Base-by-base conservation (phyloP, 2,888 invertebrate species). In the Acrobasis consociella region DNA sequence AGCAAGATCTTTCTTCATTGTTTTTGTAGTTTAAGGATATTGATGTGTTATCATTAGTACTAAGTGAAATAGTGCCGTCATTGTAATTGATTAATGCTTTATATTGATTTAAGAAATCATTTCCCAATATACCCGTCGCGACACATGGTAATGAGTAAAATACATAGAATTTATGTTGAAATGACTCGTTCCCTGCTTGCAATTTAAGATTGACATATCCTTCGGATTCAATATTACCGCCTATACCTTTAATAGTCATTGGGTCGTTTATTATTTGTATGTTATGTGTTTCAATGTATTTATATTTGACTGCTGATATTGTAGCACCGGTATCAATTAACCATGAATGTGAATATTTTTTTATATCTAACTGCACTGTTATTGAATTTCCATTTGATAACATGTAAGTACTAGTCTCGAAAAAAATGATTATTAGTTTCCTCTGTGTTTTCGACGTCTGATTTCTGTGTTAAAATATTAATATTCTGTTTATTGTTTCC, bases 391-490 rank as follows among this genome's bases (percentile, higher is more conserved):
- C 49, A n/a, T 13, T n/a, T 49, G 49, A 13, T 13, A 49, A 49
- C n/a, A 49, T n/a, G 49, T 49, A 49, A 49, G 11, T 49, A n/a
- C n/a, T 49, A 49, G 11, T 49, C n/a, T 49, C 49, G 49, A 49
- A 49, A 49, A 49, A 49, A 49, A 11, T 49, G 13, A 49, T 49
- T n/a, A 49, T 22, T 22, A 49, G 49, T 49, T 49, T 49, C 49
- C n/a, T 49, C 49, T 13, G 11, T 49, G n/a, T 49, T 49, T 49
- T 13, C n/a, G 49, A 13, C n/a, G n/a, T n/a, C 49, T 49, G n/a
- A 49, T 49, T 49, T n/a, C 49, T n/a, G 49, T 49, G n/a, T 49
- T 49, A 13, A 49, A 49, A 49, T 49, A n/a, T 49, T 49, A 49
- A 49, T 49, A 13, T 11, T n/a, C 49, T 49, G n/a, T n/a, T 49